Conservation (phyloP, 2,797 vertebrate species). For the Macrochelys suwanniensis region DNA sequence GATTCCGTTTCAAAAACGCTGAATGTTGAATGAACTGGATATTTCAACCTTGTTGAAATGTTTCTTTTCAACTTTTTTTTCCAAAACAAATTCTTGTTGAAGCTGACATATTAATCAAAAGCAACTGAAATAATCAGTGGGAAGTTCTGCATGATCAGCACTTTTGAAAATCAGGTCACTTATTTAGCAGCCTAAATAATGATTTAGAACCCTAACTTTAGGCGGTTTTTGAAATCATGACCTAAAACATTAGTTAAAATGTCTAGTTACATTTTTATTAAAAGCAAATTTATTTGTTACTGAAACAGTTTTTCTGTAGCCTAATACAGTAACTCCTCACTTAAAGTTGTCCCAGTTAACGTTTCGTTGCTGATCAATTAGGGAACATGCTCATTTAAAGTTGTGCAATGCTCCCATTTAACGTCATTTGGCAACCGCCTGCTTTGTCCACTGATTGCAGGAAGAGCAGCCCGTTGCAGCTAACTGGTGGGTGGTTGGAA, state of each 20-base stretch:
- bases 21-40: background rate
- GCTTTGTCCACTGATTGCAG: no score
- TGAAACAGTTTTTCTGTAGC: background rate
- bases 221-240: background rate
- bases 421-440: no score
- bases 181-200: background rate
- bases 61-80: background rate
- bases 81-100: background rate
- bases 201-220: background rate
- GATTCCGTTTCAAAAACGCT: background rate
- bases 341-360: no score
- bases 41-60: conserved; percentile 7
- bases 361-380: no score
- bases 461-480: no score
- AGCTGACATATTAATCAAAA: background rate
- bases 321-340: no score
- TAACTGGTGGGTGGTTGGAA: no score
- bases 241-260: background rate
- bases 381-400: no score
- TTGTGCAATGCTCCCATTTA: no score
- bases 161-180: background rate
- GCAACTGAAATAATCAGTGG: background rate
- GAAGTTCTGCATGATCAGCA: background rate
- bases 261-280: background rate
- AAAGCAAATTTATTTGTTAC: background rate